Conservation (phyloP, 2,113 vertebrate species). For the Anseranas semipalmata region DNA sequence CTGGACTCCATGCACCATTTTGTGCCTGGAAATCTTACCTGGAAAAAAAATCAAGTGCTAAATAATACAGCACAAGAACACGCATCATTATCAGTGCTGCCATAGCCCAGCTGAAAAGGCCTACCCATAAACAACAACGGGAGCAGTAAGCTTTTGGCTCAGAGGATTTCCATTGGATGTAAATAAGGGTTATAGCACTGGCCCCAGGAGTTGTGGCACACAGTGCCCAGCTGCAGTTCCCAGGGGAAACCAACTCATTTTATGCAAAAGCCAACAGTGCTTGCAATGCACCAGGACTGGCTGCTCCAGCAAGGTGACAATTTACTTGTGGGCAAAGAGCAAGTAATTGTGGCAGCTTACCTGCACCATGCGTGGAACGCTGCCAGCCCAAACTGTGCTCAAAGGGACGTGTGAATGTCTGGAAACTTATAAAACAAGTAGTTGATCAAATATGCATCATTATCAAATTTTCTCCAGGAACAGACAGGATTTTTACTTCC, state of each 20-base stretch:
- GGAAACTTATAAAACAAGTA: constrained; percentile 58
- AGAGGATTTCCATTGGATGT: background rate
- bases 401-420: background rate
- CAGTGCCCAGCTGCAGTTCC: rapidly evolving
- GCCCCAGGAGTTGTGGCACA: rapidly evolving
- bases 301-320: background rate
- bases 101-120: background rate
- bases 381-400: constrained; percentile 26
- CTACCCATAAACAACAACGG: background rate
- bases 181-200: rapidly evolving
- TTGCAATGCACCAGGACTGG: background rate
- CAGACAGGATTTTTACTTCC: background rate
- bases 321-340: background rate
- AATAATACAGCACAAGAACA: background rate
- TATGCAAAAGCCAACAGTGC: background rate
- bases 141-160: background rate
- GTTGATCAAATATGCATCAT: constrained; percentile 51
- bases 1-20: background rate
- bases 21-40: background rate
- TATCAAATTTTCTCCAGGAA: constrained; percentile 62
- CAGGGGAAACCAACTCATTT: background rate
- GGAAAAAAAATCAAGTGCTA: background rate
- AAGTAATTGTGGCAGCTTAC: background rate
- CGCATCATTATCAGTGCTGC: rapidly evolving
- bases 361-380: background rate